Evolutionary conservation across 2,888 invertebrate species (phyloP).

Genomic region (Orthosia gothica): DNA sequence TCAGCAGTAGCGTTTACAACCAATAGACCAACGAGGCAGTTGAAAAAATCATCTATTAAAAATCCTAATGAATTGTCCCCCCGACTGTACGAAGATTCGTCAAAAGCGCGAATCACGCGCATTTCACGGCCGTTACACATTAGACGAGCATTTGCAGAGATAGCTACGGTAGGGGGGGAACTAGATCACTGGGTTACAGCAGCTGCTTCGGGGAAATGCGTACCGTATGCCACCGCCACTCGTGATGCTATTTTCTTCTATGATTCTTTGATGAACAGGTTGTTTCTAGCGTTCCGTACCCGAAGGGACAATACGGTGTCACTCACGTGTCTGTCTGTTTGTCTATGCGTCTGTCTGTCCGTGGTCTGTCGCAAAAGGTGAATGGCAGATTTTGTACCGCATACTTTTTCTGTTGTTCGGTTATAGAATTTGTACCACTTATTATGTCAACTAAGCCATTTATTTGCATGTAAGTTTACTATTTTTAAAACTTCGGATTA

Average conservation of each 20-base stretch:
- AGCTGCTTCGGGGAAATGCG: constrained; percentile 67
- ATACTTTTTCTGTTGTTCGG: no score
- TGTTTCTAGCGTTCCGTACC: neutral
- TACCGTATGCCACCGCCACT: constrained; percentile 51
- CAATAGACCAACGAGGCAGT: neutral
- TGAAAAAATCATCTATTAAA: constrained; percentile 7
- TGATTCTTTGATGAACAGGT: constrained; percentile 16
- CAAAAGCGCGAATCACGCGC: constrained; percentile 72
- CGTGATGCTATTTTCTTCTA: constrained; percentile 57
- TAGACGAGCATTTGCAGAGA: constrained; percentile 65
- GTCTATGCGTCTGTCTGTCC: no score
- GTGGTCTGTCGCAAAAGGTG: no score
- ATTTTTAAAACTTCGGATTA: no score
- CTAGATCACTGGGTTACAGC: constrained; percentile 82
- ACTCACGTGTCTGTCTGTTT: no score
- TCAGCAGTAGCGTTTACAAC: no score
- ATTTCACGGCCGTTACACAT: constrained; percentile 78
- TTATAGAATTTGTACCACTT: no score
- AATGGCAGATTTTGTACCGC: no score
- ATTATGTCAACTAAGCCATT: no score
- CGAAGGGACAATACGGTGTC: no score
- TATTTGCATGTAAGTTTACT: no score
- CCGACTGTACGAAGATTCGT: constrained; percentile 64
- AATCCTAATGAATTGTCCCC: constrained; percentile 28
- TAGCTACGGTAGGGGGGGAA: constrained; percentile 64